A percentile compares a stretch with the other conserved stretches of the same genome.
These are phyloP conservation scores for Drosophila melanica DNA, from an alignment of 1,140 invertebrate genomes.

Conservation along the genomic window DNA sequence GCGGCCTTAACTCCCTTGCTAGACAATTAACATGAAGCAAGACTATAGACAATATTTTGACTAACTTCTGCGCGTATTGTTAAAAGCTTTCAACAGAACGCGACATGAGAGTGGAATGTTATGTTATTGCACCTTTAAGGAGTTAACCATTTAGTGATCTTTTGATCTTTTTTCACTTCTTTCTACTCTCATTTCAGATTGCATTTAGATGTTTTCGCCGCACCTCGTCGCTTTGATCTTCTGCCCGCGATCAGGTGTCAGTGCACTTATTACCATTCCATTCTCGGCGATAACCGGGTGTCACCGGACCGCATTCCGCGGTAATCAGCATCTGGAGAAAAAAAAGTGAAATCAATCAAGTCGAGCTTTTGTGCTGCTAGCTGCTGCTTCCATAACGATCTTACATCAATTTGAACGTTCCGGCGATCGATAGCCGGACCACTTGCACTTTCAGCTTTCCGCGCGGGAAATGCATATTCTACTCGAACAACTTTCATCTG, in stretches of 20 bases:
- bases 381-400: conserved; percentile 47
- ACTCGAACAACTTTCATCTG: conserved; percentile 66
- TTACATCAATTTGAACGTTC: conserved; percentile 64
- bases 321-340: conserved; percentile 15
- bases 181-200: background rate
- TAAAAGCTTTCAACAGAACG: too few species aligned
- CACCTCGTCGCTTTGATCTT: background rate
- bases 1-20: too few species aligned
- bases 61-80: too few species aligned
- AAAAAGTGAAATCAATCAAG: conserved; percentile 5
- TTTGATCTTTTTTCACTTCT: background rate
- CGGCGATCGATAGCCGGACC: conserved; percentile 44
- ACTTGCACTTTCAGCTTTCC: conserved; percentile 72
- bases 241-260: conserved; percentile 4
- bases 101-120: too few species aligned
- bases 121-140: too few species aligned
- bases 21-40: too few species aligned
- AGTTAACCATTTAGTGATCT: background rate
- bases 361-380: conserved; percentile 5
- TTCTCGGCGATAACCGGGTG: background rate
- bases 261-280: conserved; percentile 5
- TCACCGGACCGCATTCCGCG: conserved; percentile 15
- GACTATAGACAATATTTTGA: too few species aligned
- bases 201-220: background rate
- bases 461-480: conserved; percentile 56